Conservation (phyloP, 2,113 vertebrate species). For the Struthio camelus region DNA sequence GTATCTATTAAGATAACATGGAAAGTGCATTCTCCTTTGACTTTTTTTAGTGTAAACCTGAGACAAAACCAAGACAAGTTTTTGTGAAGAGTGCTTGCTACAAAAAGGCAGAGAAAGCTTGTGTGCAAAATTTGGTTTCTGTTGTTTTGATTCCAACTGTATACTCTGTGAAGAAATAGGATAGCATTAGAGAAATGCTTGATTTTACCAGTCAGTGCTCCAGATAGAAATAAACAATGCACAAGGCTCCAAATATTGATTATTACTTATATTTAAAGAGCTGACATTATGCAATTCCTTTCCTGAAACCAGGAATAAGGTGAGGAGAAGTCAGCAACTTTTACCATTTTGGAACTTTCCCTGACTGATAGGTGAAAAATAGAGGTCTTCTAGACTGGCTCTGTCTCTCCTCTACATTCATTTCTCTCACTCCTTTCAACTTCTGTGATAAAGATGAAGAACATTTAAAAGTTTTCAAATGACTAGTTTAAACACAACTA, state of each 20-base stretch:
- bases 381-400: neutral
- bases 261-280: constrained; percentile 14
- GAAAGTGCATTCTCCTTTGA: neutral
- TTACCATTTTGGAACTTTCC: neutral
- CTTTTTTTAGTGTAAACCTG: neutral
- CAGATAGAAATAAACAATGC: neutral
- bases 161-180: neutral
- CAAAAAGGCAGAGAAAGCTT: neutral
- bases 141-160: neutral
- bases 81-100: neutral
- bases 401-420: neutral
- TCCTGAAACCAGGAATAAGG: neutral
- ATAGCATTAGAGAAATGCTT: neutral
- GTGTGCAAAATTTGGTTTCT: neutral
- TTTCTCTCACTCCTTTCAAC: neutral
- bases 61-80: neutral
- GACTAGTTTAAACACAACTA: neutral
- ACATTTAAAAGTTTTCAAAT: too few relatives aligned
- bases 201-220: neutral
- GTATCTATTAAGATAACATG: neutral
- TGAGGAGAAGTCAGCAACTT: neutral
- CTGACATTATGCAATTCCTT: neutral
- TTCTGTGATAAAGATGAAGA: neutral
- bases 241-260: neutral
- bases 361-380: neutral